phyloP scores from a whole-genome alignment of 2,113 vertebrate species.

The Telmatochromis sp. region DNA sequence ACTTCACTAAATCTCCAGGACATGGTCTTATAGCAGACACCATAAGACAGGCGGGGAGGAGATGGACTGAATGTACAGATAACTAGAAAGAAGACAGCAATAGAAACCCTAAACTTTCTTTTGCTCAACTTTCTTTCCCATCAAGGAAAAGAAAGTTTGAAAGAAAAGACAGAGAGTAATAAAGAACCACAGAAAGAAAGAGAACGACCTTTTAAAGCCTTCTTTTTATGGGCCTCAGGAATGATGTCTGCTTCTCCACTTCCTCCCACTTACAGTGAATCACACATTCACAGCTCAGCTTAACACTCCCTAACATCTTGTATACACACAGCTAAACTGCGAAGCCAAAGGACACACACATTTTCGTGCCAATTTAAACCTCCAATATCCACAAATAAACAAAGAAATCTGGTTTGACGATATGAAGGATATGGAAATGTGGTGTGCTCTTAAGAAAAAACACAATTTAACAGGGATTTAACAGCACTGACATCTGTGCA shows the following conservation, averaged over 20 bases:
- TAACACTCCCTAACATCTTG: slow-evolving; percentile 53
- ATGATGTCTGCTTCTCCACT: slow-evolving; percentile 28
- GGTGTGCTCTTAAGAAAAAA: background rate
- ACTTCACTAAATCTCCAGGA: background rate
- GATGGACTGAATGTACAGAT: background rate
- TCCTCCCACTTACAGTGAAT: slow-evolving; percentile 51
- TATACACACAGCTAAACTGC: slow-evolving; percentile 46
- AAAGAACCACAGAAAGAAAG: background rate
- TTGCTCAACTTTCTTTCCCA: background rate
- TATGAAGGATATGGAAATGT: background rate
- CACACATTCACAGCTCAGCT: slow-evolving; percentile 60
- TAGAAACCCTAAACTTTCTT: background rate
- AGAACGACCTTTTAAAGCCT: slow-evolving; percentile 10
- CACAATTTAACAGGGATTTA: background rate
- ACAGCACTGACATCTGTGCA: background rate
- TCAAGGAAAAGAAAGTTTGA: background rate
- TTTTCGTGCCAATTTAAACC: slow-evolving; percentile 31
- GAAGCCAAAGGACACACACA: slow-evolving; percentile 45
- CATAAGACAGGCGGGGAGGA: background rate
- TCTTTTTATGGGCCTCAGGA: slow-evolving; percentile 24
- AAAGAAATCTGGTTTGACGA: slow-evolving; percentile 3
- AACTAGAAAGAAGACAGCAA: background rate
- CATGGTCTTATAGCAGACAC: background rate
- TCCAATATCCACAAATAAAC: slow-evolving; percentile 38
- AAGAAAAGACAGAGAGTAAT: background rate